Evolutionary conservation across 2,113 vertebrate species (phyloP).

Genomic region (Puffinus mauretanicus): DNA sequence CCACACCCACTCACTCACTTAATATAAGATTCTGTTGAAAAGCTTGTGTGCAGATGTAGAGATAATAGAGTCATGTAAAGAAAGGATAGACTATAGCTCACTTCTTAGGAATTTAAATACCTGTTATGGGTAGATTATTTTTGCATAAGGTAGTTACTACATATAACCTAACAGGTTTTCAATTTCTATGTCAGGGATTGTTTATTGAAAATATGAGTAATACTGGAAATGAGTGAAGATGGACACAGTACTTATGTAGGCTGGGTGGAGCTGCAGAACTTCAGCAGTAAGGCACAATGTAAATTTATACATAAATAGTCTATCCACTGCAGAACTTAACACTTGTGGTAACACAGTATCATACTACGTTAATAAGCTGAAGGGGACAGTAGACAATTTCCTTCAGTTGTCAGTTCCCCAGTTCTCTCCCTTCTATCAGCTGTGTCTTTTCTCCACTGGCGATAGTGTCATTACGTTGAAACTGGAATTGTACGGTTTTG

Average conservation of each 20-base stretch:
- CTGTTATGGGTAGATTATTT: neutral
- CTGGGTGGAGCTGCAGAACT: neutral
- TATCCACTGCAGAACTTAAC: neutral
- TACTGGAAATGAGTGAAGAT: neutral
- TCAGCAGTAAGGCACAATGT: neutral
- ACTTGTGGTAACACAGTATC: neutral
- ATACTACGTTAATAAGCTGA: neutral
- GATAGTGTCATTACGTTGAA: neutral
- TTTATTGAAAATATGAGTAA: neutral
- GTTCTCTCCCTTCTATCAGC: neutral
- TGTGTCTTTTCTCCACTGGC: neutral
- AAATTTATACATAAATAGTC: neutral
- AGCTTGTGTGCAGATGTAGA: neutral
- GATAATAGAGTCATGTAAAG: neutral
- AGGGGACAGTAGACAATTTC: neutral
- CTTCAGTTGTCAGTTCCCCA: neutral
- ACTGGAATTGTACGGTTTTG: neutral
- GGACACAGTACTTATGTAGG: neutral
- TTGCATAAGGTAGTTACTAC: neutral
- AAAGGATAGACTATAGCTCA: neutral
- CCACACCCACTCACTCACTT: neutral
- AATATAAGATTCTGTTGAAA: neutral
- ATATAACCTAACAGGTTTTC: neutral
- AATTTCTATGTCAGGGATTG: neutral
- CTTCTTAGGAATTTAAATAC: neutral